A percentile compares a stretch with the other conserved stretches of the same genome.
phyloP scores from a whole-genome alignment of 2,797 vertebrate species.

The Pogonophryne albipinna region DNA sequence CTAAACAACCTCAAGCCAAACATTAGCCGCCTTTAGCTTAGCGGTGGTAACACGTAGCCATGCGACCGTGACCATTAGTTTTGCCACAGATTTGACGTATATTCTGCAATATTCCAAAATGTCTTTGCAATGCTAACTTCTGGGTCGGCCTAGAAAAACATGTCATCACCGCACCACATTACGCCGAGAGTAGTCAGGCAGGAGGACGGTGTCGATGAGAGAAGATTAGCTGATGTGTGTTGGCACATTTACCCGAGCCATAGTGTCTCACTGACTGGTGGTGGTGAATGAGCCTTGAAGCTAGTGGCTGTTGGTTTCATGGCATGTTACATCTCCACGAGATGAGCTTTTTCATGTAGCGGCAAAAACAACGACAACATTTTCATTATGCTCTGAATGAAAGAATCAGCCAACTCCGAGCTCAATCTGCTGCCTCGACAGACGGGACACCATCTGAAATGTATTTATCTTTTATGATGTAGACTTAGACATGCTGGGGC shows the following conservation, averaged over 20 bases:
- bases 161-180: too few species aligned
- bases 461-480: background rate
- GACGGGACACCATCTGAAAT: background rate
- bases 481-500: background rate
- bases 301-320: conserved; percentile 1
- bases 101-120: too few species aligned
- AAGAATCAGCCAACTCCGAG: conserved; percentile 1
- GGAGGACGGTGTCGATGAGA: background rate
- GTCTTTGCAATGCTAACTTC: too few species aligned
- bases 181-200: background rate
- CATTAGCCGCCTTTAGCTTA: too few species aligned
- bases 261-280: conserved; percentile 1
- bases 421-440: background rate
- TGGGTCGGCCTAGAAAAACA: too few species aligned
- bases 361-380: background rate
- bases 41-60: too few species aligned
- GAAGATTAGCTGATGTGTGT: background rate
- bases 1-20: too few species aligned
- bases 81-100: too few species aligned
- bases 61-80: too few species aligned
- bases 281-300: conserved; percentile 16
- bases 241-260: conserved; percentile 11
- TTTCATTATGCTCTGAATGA: background rate
- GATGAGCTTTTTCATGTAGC: conserved; percentile 9
- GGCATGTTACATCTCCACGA: conserved; percentile 1